Percentiles rank a stretch among this genome's conserved stretches.
Conservation (phyloP, 2,797 vertebrate genomes). For the Caiman crocodilus region DNA sequence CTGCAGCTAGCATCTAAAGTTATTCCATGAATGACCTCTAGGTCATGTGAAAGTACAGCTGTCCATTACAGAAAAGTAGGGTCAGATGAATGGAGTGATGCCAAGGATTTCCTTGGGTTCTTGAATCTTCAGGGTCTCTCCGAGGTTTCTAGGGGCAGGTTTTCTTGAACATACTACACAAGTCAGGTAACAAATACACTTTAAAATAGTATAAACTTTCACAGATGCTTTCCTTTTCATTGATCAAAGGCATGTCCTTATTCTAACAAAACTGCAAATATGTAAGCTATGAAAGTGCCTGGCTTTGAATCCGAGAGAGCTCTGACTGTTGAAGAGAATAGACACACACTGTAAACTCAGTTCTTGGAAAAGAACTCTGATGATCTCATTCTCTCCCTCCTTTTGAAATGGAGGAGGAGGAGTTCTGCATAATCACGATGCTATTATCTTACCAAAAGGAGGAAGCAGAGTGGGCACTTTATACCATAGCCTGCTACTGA, state of each 20-base stretch:
- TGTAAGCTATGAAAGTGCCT: neutral
- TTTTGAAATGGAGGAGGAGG: conserved; percentile 4
- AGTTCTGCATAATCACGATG: neutral
- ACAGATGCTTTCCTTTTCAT: neutral
- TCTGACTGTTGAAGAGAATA: conserved; percentile 32
- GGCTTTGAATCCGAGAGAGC: neutral
- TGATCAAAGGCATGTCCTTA: conserved; percentile 28
- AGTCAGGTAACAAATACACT: neutral
- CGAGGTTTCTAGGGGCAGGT: neutral
- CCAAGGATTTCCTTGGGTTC: conserved; percentile 25
- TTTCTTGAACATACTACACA: neutral
- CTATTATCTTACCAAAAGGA: conserved; percentile 23
- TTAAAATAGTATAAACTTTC: neutral
- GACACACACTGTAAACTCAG: conserved; percentile 27
- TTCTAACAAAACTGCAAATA: neutral
- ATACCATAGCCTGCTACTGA: neutral
- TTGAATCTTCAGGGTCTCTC: neutral
- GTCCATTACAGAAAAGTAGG: conserved; percentile 1
- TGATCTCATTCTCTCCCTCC: conserved; percentile 45
- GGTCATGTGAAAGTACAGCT: conserved; percentile 25
- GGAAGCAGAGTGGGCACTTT: neutral
- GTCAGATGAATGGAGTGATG: neutral
- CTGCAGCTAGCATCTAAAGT: conserved; percentile 20
- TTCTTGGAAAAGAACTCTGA: conserved; percentile 42
- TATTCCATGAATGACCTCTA: conserved; percentile 36